Percentiles rank a stretch among this genome's conserved stretches.
Conservation (phyloP, 2,888 invertebrate species). For the Trichacis sp. region DNA sequence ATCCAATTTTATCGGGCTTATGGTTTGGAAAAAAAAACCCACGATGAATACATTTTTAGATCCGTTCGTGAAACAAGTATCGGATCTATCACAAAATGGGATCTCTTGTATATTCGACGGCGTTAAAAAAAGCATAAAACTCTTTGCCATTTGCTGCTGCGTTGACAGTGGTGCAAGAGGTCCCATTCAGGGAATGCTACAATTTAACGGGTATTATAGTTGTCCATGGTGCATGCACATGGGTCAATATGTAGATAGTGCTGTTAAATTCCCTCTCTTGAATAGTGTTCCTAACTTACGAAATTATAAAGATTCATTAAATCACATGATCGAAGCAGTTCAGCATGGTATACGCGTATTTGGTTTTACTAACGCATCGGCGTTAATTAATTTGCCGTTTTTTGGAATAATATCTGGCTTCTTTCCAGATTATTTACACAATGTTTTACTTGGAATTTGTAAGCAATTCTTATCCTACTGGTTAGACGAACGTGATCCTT, state of each 20-base stretch:
- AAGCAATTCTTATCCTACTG: conserved; percentile 24
- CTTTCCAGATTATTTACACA: conserved; percentile 38
- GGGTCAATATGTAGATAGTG: conserved; percentile 15
- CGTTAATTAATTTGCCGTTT: conserved; percentile 15
- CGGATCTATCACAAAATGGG: background rate
- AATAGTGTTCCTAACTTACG: conserved; percentile 6
- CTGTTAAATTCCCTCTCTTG: conserved; percentile 24
- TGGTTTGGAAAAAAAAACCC: conserved; percentile 1
- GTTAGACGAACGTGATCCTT: conserved; percentile 3
- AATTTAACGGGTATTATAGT: conserved; percentile 29
- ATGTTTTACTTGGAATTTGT: conserved; percentile 26
- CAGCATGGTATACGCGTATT: background rate
- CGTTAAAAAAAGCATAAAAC: conserved; percentile 9
- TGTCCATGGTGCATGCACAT: conserved; percentile 26
- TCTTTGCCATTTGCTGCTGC: conserved; percentile 16
- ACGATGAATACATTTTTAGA: background rate
- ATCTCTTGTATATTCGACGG: too few relatives aligned
- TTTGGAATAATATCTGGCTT: conserved; percentile 35
- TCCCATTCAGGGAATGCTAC: conserved; percentile 14
- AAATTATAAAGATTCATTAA: conserved; percentile 9
- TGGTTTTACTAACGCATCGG: conserved; percentile 26
- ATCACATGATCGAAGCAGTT: conserved; percentile 9
- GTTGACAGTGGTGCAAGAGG: conserved; percentile 28
- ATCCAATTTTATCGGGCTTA: background rate
- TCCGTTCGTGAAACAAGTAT: background rate